phyloP scores from a whole-genome alignment of 2,888 invertebrate species.

The Cryptus viduatorius region DNA sequence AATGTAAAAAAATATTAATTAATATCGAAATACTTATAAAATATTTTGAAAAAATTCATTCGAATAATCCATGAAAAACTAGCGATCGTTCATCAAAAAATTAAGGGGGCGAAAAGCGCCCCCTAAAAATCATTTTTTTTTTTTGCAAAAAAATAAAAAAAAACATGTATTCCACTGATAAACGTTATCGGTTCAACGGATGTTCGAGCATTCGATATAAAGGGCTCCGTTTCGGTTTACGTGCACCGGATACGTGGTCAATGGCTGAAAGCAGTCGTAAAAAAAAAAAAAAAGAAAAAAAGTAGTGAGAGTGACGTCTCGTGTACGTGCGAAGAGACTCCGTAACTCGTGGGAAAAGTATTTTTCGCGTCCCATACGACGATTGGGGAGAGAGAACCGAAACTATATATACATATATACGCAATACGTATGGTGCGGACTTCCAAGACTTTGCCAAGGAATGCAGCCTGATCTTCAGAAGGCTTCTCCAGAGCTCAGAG shows the following conservation, averaged over 20 bases:
- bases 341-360: slow-evolving; percentile 40
- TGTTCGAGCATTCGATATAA: not conserved
- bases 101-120: too few species aligned
- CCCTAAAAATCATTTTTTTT: too few species aligned
- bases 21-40: too few species aligned
- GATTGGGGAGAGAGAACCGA: slow-evolving; percentile 3
- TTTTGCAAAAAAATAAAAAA: too few species aligned
- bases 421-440: not conserved
- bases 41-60: too few species aligned
- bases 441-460: slow-evolving; percentile 17
- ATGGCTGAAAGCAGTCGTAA: not conserved
- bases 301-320: slow-evolving; percentile 6
- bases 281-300: slow-evolving; percentile 7
- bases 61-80: too few species aligned
- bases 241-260: not conserved
- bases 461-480: slow-evolving; percentile 14
- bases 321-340: slow-evolving; percentile 18
- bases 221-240: not conserved
- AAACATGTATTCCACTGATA: not conserved
- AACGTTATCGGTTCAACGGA: not conserved
- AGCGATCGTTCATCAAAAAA: too few species aligned
- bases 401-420: slow-evolving; percentile 19
- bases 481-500: slow-evolving; percentile 14
- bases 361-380: slow-evolving; percentile 20
- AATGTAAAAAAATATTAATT: too few species aligned